Conservation (phyloP, 2,113 vertebrate species). For the Chroicocephalus ridibundus region DNA sequence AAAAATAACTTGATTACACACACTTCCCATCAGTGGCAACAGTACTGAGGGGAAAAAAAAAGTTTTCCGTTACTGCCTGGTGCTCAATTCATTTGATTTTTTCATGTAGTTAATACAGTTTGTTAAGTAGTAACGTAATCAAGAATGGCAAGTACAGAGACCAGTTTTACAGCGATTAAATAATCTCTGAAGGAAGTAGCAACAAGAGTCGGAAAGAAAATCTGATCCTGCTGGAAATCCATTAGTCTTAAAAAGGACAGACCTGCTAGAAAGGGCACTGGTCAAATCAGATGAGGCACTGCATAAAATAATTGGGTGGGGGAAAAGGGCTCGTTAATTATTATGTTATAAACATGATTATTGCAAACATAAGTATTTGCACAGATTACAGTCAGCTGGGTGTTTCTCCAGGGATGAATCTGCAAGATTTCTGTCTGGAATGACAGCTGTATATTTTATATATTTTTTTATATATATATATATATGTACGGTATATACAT, state of each 20-base stretch:
- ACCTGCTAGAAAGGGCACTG: not conserved
- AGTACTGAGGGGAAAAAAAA: not conserved
- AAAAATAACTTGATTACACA: conserved; percentile 32
- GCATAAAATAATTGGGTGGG: not conserved
- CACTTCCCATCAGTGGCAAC: not conserved
- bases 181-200: conserved; percentile 24
- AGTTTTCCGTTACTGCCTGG: not conserved
- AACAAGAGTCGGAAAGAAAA: not conserved
- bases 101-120: conserved; percentile 20
- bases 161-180: conserved; percentile 45
- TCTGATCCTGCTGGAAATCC: not conserved
- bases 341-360: not conserved
- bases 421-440: not conserved
- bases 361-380: not conserved
- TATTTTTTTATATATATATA: not conserved
- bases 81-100: conserved; percentile 35
- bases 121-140: conserved; percentile 55
- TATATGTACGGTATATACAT: not conserved
- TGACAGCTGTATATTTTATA: not conserved
- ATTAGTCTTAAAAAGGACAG: not conserved
- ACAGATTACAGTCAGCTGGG: not conserved
- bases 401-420: not conserved
- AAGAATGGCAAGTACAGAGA: not conserved
- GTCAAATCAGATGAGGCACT: not conserved
- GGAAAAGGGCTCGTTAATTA: not conserved